Base-by-base conservation (phyloP, 2,888 invertebrate genomes). In the Dolichomitus sp. region DNA sequence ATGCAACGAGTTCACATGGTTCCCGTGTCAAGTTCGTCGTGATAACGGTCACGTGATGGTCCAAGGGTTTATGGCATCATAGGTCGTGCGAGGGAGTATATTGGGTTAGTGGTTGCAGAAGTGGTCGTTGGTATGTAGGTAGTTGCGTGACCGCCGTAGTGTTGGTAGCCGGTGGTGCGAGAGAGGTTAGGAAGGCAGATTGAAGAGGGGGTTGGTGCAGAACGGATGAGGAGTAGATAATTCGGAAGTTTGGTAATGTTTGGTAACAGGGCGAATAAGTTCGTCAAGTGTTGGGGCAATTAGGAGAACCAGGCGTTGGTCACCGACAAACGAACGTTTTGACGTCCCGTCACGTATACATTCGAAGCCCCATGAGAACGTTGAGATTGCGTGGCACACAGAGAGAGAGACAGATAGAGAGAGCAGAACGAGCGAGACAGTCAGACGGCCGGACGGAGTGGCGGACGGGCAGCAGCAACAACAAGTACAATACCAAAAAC, bases 401-500 rank as follows among this genome's bases (percentile, higher is more conserved):
- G 59, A 59, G 68, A 63, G 68, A 63, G 65, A 57, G 33, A 52
- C 1, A 45, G 68, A 77, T 37, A 66, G 66, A 59, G 72, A 48
- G 42, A 52, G 69, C 17, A 37, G 66, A 80, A 37, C 52, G 73
- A 74, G 42, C 66, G 68, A 76, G 66, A 73, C 72, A 61, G 77
- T 45, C n/a, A 70, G 82, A 75, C 70, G 66, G 65, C 82, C 82
- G 57, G 69, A 74, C 52, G 74, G 57, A 72, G 61, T 72, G 70
- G 68, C 77, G 80, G 59, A 73, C 83, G 80, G 76, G 78, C 80
- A 83, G 82, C 82, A 79, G 84, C 85, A 85, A 54, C 87, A 83
- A 84, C 88, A 85, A 88, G 80, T 87, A 88, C 85, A 70, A 90
- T 85, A 88, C 85, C 85, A 89, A 81, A 89, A 57, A 54, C 80